A percentile compares a stretch with the other conserved stretches of the same genome.
Conservation (phyloP, 2,888 invertebrate species). For the Hanleya hanleyi region DNA sequence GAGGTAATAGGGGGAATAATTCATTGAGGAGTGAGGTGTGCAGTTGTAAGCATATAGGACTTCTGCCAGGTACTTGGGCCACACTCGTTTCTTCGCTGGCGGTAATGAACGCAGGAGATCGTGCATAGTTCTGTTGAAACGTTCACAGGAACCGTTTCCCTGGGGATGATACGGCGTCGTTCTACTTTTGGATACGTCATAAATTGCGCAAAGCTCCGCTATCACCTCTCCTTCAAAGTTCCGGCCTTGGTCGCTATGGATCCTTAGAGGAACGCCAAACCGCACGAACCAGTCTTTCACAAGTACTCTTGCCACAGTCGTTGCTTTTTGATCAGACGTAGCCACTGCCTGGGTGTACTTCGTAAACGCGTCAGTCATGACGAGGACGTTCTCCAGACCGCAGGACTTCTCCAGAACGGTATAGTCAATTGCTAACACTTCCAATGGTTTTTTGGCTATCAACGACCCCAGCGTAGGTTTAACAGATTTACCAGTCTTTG, state of each 20-base stretch:
- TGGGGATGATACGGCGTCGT: conserved; percentile 14
- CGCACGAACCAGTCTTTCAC: conserved; percentile 22
- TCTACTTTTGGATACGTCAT: not conserved
- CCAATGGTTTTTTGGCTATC: conserved; percentile 16
- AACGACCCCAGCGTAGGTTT: conserved; percentile 1
- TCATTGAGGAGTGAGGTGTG: conserved; percentile 8
- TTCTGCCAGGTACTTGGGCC: conserved; percentile 8
- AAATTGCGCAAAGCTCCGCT: conserved; percentile 13
- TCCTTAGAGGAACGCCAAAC: conserved; percentile 10
- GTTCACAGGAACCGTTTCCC: conserved; percentile 1
- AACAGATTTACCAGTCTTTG: conserved; percentile 8
- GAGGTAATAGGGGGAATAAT: conserved; percentile 12
- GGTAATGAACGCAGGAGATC: not conserved
- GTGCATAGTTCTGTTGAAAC: conserved; percentile 6
- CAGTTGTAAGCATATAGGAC: conserved; percentile 6
- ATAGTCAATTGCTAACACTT: conserved; percentile 24
- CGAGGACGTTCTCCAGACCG: conserved; percentile 17
- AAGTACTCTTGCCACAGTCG: conserved; percentile 16
- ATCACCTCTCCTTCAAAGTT: conserved; percentile 13
- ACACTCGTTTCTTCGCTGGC: conserved; percentile 5
- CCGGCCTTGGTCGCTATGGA: conserved; percentile 16
- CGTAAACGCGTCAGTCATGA: conserved; percentile 17
- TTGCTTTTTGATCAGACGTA: conserved; percentile 12
- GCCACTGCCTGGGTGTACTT: conserved; percentile 14
- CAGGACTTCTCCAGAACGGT: conserved; percentile 11